These are phyloP conservation scores for Hydroisotoma schaefferi DNA, from an alignment of 2,888 invertebrate genomes.

Conservation along the genomic window DNA sequence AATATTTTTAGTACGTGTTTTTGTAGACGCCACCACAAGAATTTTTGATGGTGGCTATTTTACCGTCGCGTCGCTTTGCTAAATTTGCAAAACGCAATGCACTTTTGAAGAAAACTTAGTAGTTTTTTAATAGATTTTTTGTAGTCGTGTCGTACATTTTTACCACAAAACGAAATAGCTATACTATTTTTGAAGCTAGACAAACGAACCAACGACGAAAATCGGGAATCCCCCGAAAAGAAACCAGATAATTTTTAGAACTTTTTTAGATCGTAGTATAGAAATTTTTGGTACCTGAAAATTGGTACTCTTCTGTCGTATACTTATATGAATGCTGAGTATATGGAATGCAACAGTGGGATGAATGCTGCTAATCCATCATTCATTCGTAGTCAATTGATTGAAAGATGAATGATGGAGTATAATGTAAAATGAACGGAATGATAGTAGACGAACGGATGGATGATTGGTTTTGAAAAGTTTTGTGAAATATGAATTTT, in stretches of 20 bases:
- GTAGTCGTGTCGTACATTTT: background rate
- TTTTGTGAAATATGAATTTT: slow-evolving; percentile 16
- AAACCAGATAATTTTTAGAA: too few relatives aligned
- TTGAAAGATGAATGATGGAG: too few relatives aligned
- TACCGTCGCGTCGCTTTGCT: too few relatives aligned
- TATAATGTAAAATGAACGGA: background rate
- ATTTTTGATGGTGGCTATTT: slow-evolving; percentile 7
- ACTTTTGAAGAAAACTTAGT: background rate
- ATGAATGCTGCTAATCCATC: too few relatives aligned
- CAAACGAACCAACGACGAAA: background rate
- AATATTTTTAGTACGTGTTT: background rate
- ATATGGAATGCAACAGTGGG: slow-evolving; percentile 1
- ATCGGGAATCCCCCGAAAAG: background rate
- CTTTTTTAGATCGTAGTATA: background rate
- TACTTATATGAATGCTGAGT: background rate
- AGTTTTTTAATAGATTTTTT: background rate
- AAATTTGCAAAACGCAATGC: too few relatives aligned
- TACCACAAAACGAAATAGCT: too few relatives aligned
- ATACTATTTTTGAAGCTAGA: slow-evolving; percentile 10
- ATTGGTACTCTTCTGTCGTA: background rate
- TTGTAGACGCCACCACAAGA: background rate
- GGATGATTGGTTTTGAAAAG: slow-evolving; percentile 2
- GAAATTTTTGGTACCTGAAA: slow-evolving; percentile 3
- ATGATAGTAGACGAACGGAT: background rate
- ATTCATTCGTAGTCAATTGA: too few relatives aligned